Percentiles rank a stretch among this genome's conserved stretches.
These are phyloP conservation scores for Apamea anceps DNA, from an alignment of 2,888 invertebrate species.

Conservation along the genomic window DNA sequence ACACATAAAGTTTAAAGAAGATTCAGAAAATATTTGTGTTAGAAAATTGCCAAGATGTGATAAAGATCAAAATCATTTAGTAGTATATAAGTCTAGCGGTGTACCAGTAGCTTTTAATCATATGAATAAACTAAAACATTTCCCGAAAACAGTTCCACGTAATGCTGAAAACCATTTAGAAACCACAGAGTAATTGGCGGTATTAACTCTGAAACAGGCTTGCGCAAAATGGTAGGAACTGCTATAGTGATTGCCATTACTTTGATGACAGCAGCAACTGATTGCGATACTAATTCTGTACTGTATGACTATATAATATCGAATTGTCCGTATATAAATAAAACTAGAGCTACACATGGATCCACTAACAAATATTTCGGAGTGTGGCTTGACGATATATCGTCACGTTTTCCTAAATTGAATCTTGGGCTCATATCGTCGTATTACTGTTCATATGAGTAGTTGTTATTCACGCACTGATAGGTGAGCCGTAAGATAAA, in stretches of 20 bases:
- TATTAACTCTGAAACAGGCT: conserved; percentile 20
- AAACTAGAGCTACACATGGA: not conserved
- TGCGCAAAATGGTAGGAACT: conserved; percentile 1
- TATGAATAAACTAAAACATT: conserved; percentile 20
- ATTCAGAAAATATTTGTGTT: not conserved
- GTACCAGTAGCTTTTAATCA: conserved; percentile 13
- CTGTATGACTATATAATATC: not conserved
- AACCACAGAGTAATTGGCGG: conserved; percentile 41
- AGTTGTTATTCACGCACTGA: conserved; percentile 38
- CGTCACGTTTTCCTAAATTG: conserved; percentile 31
- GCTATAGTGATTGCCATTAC: not conserved
- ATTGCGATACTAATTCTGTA: conserved; percentile 8
- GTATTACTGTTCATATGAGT: conserved; percentile 17
- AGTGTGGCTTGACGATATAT: not conserved
- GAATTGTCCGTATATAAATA: conserved; percentile 2
- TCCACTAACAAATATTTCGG: conserved; percentile 11
- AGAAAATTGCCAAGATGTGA: not conserved
- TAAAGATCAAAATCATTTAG: not conserved
- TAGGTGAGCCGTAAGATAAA: conserved; percentile 30
- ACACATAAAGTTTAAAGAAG: not conserved
- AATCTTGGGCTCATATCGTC: conserved; percentile 13
- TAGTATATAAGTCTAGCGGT: not conserved
- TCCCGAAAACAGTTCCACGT: conserved; percentile 5
- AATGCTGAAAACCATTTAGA: conserved; percentile 29
- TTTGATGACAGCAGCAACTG: conserved; percentile 14